Base-by-base conservation (phyloP, 1,140 invertebrate species). In the Chrysomallon squamiferum region DNA sequence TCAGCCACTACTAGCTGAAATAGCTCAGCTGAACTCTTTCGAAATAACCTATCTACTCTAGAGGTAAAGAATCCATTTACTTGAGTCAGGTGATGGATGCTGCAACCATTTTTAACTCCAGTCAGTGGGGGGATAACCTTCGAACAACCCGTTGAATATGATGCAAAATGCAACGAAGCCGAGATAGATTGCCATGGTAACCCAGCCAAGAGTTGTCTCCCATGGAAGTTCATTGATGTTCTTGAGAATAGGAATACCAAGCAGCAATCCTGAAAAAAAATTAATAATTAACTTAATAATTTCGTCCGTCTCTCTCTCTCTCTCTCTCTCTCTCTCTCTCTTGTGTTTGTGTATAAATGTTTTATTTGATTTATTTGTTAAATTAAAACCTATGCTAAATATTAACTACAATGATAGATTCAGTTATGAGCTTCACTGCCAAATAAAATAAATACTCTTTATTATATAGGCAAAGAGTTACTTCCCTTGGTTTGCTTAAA, bases 201-300 rank as follows among this genome's bases (percentile, higher is more conserved):
- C 68, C 76, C 81, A 83, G 33, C 75, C 84, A 2, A 86, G 66
- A n/a, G 68, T 76, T 30, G 62, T 76, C 67, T 86, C 84, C 84
- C 84, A 86, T 20, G 77, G 73, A 32, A 81, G 72, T 3, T 73
- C 67, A 15, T 80, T 74, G 13, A 86, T 71, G 68, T 86, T 86
- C 62, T 77, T 79, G 69, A 86, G 62, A 2, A 84, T 71, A 0
- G 81, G 77, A 25, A 85, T 74, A 7, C 84, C 84, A 0, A 86
- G 61, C 52, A 86, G 56, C 2, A 85, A 61, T 49, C 84, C 84
- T 86, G 75, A 59, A 71, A 66, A 59, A 41, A 71, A 43, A 72
- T 69, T 18, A 73, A 67, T 60, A 9, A 58, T 2, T n/a, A 27
- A n/a, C n/a, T n/a, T n/a, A n/a, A n/a, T n/a, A n/a, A n/a, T n/a